Evolutionary conservation across 2,888 invertebrate genomes (phyloP).

Genomic region (Loripinus fragilis): DNA sequence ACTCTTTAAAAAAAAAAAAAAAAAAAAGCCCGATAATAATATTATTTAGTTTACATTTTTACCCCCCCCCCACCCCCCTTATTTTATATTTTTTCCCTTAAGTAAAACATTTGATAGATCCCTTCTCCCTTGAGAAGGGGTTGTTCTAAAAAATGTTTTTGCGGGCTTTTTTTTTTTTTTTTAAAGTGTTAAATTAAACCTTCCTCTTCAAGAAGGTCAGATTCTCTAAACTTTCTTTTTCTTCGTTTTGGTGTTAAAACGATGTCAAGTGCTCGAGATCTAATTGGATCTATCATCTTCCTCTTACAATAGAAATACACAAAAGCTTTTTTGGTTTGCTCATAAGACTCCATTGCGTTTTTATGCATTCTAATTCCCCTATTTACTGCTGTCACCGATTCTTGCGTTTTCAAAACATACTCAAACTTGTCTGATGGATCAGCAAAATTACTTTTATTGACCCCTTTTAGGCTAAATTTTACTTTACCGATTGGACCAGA

Average conservation of each 20-base stretch:
- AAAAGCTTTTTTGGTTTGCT: neutral
- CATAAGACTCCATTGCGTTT: neutral
- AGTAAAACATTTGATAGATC: no score
- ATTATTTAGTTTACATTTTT: no score
- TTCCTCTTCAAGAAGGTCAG: neutral
- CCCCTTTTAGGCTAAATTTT: conserved; percentile 18
- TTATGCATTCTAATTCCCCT: neutral
- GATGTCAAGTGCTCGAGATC: neutral
- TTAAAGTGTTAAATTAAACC: neutral
- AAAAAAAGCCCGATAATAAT: no score
- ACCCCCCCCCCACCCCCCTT: no score
- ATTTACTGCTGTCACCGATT: neutral
- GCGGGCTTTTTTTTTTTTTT: neutral
- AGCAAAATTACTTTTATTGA: neutral
- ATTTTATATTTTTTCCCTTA: no score
- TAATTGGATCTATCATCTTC: neutral
- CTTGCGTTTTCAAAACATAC: conserved; percentile 2
- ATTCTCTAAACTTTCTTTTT: conserved; percentile 4
- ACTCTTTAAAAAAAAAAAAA: no score
- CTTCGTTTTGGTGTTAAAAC: neutral
- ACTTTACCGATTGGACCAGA: neutral
- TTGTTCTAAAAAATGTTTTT: no score
- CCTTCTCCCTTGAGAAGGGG: no score
- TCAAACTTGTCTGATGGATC: neutral
- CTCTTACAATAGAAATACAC: conserved; percentile 13